Percentiles rank a stretch among this genome's conserved stretches.
Evolutionary conservation across 2,888 invertebrate species (phyloP).

Genomic region (Cynaeus angustus): DNA sequence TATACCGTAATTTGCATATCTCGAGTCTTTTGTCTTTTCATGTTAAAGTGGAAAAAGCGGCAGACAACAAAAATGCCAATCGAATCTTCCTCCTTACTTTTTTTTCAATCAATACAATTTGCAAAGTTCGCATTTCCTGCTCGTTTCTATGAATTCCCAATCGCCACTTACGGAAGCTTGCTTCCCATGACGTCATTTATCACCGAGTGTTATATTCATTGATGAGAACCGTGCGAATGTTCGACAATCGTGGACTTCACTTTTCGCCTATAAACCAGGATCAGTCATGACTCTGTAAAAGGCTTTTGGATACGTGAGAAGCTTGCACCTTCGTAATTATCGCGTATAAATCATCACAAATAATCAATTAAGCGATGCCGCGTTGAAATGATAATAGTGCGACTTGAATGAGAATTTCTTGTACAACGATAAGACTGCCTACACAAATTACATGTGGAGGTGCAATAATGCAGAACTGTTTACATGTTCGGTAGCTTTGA

Average conservation of each 20-base stretch:
- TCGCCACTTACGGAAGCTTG: neutral
- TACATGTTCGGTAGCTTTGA: too few relatives aligned
- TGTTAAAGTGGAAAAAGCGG: neutral
- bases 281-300: slow-evolving; percentile 6
- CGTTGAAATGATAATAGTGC: slow-evolving; percentile 10
- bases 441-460: neutral
- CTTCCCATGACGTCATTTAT: neutral
- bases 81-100: too few relatives aligned
- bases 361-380: slow-evolving; percentile 32
- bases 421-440: slow-evolving; percentile 10
- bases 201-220: neutral
- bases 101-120: too few relatives aligned
- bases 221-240: neutral
- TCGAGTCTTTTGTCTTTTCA: neutral
- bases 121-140: neutral
- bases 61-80: neutral
- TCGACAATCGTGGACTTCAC: neutral
- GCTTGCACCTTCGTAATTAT: slow-evolving; percentile 31
- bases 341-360: slow-evolving; percentile 21
- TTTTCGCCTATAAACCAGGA: too few relatives aligned
- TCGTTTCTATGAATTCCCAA: neutral
- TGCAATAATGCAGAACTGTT: too few relatives aligned
- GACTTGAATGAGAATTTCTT: slow-evolving; percentile 29
- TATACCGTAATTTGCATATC: slow-evolving; percentile 1
- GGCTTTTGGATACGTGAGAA: slow-evolving; percentile 27